phyloP scores from a whole-genome alignment of 2,113 vertebrate species.

The Azemiops feae region DNA sequence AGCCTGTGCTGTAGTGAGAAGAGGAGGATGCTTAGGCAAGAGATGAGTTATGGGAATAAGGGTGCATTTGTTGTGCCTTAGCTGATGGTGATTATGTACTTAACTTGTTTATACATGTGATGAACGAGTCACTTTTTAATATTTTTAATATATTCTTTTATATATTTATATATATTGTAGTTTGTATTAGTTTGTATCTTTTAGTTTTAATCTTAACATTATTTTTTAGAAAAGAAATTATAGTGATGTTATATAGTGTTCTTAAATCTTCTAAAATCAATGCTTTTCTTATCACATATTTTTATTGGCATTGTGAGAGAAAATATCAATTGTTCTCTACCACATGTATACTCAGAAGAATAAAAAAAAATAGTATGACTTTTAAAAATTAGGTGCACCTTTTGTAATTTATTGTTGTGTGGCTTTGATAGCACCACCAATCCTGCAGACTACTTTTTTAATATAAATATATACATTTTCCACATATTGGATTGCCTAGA shows the following conservation, averaged over 20 bases:
- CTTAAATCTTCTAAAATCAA: slow-evolving; percentile 57
- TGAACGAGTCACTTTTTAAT: too few species aligned
- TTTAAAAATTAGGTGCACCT: slow-evolving; percentile 47
- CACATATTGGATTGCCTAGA: not conserved
- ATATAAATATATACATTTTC: too few species aligned
- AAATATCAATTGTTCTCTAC: slow-evolving; percentile 56
- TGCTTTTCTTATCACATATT: slow-evolving; percentile 55
- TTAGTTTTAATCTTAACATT: too few species aligned
- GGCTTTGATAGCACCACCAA: slow-evolving; percentile 50
- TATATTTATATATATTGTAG: too few species aligned
- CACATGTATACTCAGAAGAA: slow-evolving; percentile 30
- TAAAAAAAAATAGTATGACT: slow-evolving; percentile 40
- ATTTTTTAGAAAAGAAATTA: slow-evolving; percentile 34
- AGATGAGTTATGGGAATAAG: too few species aligned
- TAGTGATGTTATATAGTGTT: slow-evolving; percentile 50
- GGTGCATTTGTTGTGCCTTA: too few species aligned
- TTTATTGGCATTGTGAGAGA: slow-evolving; percentile 59
- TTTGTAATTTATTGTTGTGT: slow-evolving; percentile 51
- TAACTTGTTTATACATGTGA: too few species aligned
- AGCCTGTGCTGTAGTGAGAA: not conserved
- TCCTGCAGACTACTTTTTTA: slow-evolving; percentile 28
- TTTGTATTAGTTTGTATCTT: too few species aligned
- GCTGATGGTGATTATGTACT: too few species aligned
- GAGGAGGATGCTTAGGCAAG: not conserved
- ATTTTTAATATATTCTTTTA: too few species aligned